These are phyloP conservation scores for Apotomis betuletana DNA, from an alignment of 2,888 invertebrate species.

Conservation along the genomic window DNA sequence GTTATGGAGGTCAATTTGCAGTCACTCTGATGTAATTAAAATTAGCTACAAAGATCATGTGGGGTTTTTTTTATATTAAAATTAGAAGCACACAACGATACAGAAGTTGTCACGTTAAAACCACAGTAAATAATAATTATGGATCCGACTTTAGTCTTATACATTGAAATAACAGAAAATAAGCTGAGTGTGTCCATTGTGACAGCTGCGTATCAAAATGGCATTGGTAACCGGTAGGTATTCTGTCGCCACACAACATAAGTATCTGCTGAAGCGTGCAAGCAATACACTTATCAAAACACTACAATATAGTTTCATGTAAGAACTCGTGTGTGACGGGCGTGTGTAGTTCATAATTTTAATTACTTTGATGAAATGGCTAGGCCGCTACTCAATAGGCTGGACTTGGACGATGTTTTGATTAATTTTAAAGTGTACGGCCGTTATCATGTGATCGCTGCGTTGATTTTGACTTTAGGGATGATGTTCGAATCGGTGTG, in stretches of 20 bases:
- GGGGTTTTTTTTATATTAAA: too few species aligned
- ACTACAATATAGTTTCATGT: not conserved
- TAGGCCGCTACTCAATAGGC: constrained; percentile 4
- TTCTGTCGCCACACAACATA: not conserved
- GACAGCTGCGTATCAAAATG: not conserved
- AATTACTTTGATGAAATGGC: constrained; percentile 11
- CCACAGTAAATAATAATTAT: too few species aligned
- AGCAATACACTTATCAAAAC: not conserved
- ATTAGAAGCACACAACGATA: too few species aligned
- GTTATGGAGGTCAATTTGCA: too few species aligned
- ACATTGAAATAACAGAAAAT: too few species aligned
- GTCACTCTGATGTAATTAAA: too few species aligned
- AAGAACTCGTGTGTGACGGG: not conserved
- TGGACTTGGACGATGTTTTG: constrained; percentile 40
- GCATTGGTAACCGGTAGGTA: not conserved
- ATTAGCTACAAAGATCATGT: too few species aligned
- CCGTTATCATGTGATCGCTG: constrained; percentile 30
- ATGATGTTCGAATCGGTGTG: constrained; percentile 13
- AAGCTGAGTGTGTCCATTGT: not conserved
- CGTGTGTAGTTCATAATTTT: not conserved
- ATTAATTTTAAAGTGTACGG: constrained; percentile 31
- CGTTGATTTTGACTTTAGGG: constrained; percentile 20
- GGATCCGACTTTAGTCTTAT: too few species aligned
- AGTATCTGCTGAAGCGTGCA: not conserved
- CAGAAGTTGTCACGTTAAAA: too few species aligned